Base-by-base conservation (phyloP, 2,888 invertebrate genomes). In the Steinernema hermaphroditum region DNA sequence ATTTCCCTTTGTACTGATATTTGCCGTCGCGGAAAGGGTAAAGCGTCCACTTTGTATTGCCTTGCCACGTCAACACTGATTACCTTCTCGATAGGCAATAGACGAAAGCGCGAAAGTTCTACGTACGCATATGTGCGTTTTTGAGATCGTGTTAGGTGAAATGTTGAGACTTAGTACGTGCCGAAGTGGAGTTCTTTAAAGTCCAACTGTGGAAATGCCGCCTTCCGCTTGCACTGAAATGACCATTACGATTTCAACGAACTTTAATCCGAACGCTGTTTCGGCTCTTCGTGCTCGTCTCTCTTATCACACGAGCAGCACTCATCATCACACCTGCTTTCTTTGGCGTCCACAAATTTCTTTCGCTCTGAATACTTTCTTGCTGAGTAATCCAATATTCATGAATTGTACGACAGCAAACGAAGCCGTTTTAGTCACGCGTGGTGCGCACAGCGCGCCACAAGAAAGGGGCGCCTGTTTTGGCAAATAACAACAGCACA, bases 301-400 rank as follows among this genome's bases (percentile, higher is more conserved):
- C 32, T 62, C 62, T 62, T 62, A 62, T 62, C 62, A 62, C 62
- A 8, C 32, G 24, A 9, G 24, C 54, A 19, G 12, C 16, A 46
- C 46, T 62, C 62, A 29, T 62, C 62, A 32, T 29, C 62, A 62
- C 62, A 62, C 32, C 32, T 32, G 32, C 62, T 29, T 62, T 46
- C 29, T 62, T 34, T 32, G 16, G 62, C 16, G 9, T 12, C 8
- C 62, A 62, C 37, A 62, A 50, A 19, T 62, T 62, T 62, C 62
- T 29, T 32, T 62, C 62, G 16, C 32, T 62, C 32, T 32, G 62
- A 62, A 62, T 62, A 62, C 62, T 62, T 62, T 62, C 34, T 27
- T n/a, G 62, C 62, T 62, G 62, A 32, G 62, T 62, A 62, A 62
- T 62, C 62, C 62, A 62, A 62, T 62, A 62, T 62, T 62, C 62